Percentiles rank a stretch among this genome's conserved stretches.
These are phyloP conservation scores for Lithobates pipiens DNA, from an alignment of 2,797 vertebrate genomes.

Conservation along the genomic window DNA sequence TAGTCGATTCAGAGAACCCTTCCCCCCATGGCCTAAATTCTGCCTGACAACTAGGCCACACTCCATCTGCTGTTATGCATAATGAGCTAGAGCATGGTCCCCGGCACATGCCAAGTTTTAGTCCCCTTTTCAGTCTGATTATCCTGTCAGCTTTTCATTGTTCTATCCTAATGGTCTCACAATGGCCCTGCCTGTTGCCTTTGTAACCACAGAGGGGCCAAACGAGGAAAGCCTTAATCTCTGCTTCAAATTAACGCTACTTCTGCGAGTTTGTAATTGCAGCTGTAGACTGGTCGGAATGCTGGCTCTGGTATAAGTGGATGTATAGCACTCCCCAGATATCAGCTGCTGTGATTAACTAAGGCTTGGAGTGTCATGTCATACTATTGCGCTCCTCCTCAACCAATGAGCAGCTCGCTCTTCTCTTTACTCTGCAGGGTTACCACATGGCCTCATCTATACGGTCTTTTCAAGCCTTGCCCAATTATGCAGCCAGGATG, in stretches of 20 bases:
- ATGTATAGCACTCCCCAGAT: slow-evolving; percentile 69
- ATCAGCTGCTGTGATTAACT: slow-evolving; percentile 74
- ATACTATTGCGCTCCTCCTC: slow-evolving; percentile 72
- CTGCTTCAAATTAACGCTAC: slow-evolving; percentile 72
- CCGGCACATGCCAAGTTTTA: slow-evolving; percentile 78
- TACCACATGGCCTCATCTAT: slow-evolving; percentile 71
- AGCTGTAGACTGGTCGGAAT: slow-evolving; percentile 70
- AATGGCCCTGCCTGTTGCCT: slow-evolving; percentile 78
- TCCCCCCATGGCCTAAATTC: slow-evolving; percentile 71
- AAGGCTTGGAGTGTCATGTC: slow-evolving; percentile 70
- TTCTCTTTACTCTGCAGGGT: slow-evolving; percentile 37
- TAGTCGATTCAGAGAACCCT: slow-evolving; percentile 53
- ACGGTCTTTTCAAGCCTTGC: slow-evolving; percentile 72
- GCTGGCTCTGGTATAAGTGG: slow-evolving; percentile 65
- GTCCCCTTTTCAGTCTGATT: slow-evolving; percentile 74
- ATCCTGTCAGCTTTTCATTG: slow-evolving; percentile 78
- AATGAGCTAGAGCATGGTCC: slow-evolving; percentile 72
- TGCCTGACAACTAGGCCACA: slow-evolving; percentile 84
- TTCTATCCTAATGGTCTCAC: slow-evolving; percentile 79
- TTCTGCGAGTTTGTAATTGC: slow-evolving; percentile 72
- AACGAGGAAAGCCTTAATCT: slow-evolving; percentile 70
- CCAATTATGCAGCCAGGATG: slow-evolving; percentile 68
- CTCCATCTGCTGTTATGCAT: slow-evolving; percentile 80
- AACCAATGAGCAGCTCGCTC: slow-evolving; percentile 25
- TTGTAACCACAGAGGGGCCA: slow-evolving; percentile 70